phyloP scores from a whole-genome alignment of 2,113 vertebrate species.

The Lagopus leucura region DNA sequence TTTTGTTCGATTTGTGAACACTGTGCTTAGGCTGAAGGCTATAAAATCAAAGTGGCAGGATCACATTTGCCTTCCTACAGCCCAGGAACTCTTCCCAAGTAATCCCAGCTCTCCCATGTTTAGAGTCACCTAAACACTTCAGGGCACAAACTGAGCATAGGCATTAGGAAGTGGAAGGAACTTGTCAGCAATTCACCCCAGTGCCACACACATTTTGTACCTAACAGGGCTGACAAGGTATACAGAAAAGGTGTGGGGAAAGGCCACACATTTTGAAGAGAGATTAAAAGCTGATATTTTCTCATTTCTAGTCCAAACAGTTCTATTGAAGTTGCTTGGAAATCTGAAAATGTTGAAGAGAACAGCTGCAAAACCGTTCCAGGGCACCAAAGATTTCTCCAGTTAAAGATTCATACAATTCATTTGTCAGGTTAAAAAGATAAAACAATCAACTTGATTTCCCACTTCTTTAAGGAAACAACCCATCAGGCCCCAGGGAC shows the following conservation, averaged over 20 bases:
- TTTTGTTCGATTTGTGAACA: background rate
- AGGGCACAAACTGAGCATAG: background rate
- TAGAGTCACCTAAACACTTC: background rate
- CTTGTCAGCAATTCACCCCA: background rate
- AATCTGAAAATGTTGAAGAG: background rate
- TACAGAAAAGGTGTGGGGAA: background rate
- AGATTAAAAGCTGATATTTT: background rate
- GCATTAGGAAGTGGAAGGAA: background rate
- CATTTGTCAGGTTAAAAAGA: slow-evolving; percentile 1
- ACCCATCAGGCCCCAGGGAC: background rate
- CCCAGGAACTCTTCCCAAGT: background rate
- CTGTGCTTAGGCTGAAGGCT: background rate
- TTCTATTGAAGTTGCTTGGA: background rate
- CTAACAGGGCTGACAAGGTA: accelerated
- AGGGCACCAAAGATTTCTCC: background rate
- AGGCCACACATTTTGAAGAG: background rate
- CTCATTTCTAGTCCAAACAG: background rate
- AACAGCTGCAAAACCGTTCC: background rate
- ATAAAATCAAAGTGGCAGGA: background rate
- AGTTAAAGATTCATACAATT: background rate
- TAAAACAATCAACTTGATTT: slow-evolving; percentile 9
- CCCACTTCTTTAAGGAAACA: slow-evolving; percentile 19
- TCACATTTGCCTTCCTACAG: background rate
- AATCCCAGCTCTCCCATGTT: background rate
- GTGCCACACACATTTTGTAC: background rate